Evolutionary conservation across 2,888 invertebrate genomes (phyloP).

Genomic region (Lithophane socia): DNA sequence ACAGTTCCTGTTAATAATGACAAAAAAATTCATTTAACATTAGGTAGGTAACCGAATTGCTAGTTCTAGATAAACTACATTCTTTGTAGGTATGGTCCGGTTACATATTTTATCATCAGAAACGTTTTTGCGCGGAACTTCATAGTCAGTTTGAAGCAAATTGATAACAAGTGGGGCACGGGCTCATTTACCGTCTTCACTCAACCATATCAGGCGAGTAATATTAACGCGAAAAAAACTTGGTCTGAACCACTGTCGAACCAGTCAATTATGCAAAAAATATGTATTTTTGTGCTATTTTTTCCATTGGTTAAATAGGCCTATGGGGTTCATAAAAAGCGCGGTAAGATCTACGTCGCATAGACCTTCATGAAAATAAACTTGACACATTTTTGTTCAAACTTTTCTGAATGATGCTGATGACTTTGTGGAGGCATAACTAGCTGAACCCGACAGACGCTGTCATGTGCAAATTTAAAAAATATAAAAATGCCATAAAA

Average conservation of each 20-base stretch:
- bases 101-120: slow-evolving; percentile 37
- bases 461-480: not conserved
- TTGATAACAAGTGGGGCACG: slow-evolving; percentile 51
- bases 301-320: not conserved
- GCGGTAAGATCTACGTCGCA: not conserved
- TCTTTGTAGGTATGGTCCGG: not conserved
- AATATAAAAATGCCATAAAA: not conserved
- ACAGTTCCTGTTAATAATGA: not conserved
- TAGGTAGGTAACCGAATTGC: not conserved
- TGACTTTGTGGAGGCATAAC: not conserved
- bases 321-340: not conserved
- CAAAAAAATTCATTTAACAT: slow-evolving; percentile 13
- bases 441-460: not conserved
- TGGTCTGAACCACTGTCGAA: slow-evolving; percentile 19
- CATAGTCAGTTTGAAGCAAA: slow-evolving; percentile 40
- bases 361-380: slow-evolving; percentile 3
- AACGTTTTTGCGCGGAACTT: slow-evolving; percentile 25
- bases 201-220: slow-evolving; percentile 30
- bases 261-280: slow-evolving; percentile 25
- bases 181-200: slow-evolving; percentile 50
- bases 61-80: not conserved
- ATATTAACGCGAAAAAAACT: slow-evolving; percentile 37
- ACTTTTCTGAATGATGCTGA: not conserved
- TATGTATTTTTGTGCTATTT: not conserved
- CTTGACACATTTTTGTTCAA: slow-evolving; percentile 11